Evolutionary conservation across 2,888 invertebrate species (phyloP).

Genomic region (Pseudococcus viburni): DNA sequence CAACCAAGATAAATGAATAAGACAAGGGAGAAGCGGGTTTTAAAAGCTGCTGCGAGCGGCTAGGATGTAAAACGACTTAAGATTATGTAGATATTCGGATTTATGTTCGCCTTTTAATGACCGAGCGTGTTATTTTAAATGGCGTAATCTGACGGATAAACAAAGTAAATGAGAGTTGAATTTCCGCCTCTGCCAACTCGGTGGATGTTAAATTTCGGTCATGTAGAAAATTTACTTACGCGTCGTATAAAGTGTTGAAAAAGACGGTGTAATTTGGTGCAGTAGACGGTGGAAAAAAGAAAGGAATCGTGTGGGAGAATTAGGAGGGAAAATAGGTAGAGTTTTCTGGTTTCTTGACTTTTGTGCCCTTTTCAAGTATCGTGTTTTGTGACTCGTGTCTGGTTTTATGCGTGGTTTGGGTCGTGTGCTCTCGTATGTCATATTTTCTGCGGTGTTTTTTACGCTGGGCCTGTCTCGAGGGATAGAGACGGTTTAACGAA

Average conservation of each 20-base stretch:
- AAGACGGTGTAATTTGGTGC: neutral
- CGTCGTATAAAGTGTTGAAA: neutral
- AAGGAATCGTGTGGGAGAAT: no score
- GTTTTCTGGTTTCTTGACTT: no score
- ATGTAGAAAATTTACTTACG: neutral
- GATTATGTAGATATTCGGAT: conserved; percentile 52
- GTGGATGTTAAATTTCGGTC: conserved; percentile 15
- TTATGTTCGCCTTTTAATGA: conserved; percentile 41
- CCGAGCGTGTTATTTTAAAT: conserved; percentile 43
- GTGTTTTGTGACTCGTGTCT: no score
- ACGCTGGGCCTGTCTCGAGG: no score
- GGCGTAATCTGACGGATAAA: conserved; percentile 41
- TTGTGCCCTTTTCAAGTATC: no score
- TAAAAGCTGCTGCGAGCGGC: neutral
- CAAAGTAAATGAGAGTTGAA: conserved; percentile 37
- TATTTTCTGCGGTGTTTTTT: no score
- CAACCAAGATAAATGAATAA: conserved; percentile 49
- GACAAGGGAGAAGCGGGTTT: neutral
- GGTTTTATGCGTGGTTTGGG: no score
- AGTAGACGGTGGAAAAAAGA: neutral
- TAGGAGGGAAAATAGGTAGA: no score
- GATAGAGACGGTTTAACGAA: no score
- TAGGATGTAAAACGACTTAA: conserved; percentile 40
- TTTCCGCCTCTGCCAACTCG: neutral
- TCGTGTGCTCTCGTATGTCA: no score